Base-by-base conservation (phyloP, 2,888 invertebrate species). In the Lasioglossum villosulum region DNA sequence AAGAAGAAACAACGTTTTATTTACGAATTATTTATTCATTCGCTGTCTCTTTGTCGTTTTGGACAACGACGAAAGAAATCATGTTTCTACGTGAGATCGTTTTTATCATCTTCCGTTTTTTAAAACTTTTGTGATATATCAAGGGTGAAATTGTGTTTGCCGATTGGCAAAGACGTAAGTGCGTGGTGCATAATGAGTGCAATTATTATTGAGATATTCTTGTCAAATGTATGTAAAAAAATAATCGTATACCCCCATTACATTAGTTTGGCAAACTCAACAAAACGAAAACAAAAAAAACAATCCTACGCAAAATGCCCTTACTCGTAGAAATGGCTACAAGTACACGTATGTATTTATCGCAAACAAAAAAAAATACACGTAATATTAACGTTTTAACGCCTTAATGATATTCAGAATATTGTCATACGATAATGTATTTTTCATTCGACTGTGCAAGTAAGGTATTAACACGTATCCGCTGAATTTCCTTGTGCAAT, bases 71-170 rank as follows among this genome's bases (percentile, higher is more conserved):
- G 75, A 80, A 71, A 59, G 72, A 80, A 72, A 86, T 82, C 79
- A 85, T 78, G 75, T 86, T 82, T 79, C 59, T 76, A 63, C 63
- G 52, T 19, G 76, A 86, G 52, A 76, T 76, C 75, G 76, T 78
- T 84, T 82, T 77, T 83, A 75, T 82, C 79, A 88, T 72, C 82
- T 83, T 87, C 82, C 73, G 78, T 83, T 87, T 83, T 80, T 82
- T 80, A 37, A 63, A 85, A 89, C 84, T 91, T 89, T 91, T 88
- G 90, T 90, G 90, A 90, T 91, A 91, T 91, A 91, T 78, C 70
- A 78, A 78, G 83, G 84, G 70, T 76, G 80, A 89, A 80, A 86
- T 83, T 84, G 80, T 83, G 77, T 91, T 87, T 86, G 90, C 83
- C 77, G 34, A 45, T 74, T 82, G 34, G 87, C 86, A 75, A 82